A percentile compares a stretch with the other conserved stretches of the same genome.
Evolutionary conservation across 2,888 invertebrate species (phyloP).

Genomic region (Elaeidobius kamerunicus): DNA sequence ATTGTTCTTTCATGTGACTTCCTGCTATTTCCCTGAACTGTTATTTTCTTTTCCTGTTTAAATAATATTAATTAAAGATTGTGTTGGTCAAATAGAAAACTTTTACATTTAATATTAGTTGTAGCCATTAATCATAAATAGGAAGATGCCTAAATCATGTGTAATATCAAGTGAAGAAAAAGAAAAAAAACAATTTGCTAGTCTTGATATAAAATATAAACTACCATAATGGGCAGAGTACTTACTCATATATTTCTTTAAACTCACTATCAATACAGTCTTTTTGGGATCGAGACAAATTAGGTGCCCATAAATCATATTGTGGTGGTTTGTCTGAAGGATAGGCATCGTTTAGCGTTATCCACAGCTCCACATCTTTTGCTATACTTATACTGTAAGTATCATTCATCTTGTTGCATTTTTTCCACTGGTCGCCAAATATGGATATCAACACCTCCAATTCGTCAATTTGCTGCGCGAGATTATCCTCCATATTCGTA

Average conservation of each 20-base stretch:
- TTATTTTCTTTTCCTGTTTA: too few species aligned
- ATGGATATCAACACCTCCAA: constrained; percentile 70
- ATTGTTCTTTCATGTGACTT: too few species aligned
- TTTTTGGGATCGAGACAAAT: constrained; percentile 61
- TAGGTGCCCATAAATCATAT: constrained; percentile 70
- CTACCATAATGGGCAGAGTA: background rate
- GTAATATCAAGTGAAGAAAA: too few species aligned
- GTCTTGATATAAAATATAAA: too few species aligned
- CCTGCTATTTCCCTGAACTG: too few species aligned
- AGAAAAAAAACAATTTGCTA: too few species aligned
- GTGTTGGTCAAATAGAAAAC: too few species aligned
- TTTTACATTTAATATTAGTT: too few species aligned
- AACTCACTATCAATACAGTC: constrained; percentile 55
- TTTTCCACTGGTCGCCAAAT: constrained; percentile 65
- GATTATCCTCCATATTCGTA: constrained; percentile 42
- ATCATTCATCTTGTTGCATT: constrained; percentile 55
- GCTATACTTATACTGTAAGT: constrained; percentile 59
- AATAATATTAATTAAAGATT: too few species aligned
- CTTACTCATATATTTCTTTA: constrained; percentile 67
- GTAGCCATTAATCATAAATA: too few species aligned
- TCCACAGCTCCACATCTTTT: constrained; percentile 57
- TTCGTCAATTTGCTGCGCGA: constrained; percentile 55
- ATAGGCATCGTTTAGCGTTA: constrained; percentile 64
- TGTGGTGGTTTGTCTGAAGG: constrained; percentile 63
- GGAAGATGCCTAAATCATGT: too few species aligned